These are phyloP conservation scores for Amaurobius ferox DNA, from an alignment of 2,888 invertebrate species.

Conservation along the genomic window DNA sequence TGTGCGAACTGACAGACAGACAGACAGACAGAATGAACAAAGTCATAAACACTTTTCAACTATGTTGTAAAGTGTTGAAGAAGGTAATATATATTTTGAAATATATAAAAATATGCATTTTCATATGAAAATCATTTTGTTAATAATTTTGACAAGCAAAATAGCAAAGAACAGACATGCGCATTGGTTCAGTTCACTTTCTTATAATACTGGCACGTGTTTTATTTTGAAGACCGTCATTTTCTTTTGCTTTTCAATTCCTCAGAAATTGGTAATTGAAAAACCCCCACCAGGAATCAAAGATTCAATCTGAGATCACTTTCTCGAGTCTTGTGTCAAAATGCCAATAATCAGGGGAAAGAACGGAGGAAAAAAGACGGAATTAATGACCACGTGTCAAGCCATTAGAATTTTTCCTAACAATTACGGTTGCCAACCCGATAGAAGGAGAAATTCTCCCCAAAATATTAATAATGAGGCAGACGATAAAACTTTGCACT, in stretches of 20 bases:
- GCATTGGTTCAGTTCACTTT: too few relatives aligned
- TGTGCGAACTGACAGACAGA: too few relatives aligned
- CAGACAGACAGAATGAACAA: too few relatives aligned
- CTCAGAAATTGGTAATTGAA: background rate
- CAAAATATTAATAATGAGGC: background rate
- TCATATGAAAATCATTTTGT: too few relatives aligned
- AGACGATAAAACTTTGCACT: background rate
- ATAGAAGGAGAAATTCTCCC: background rate
- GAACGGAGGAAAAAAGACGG: background rate
- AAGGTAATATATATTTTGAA: too few relatives aligned
- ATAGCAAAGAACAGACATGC: too few relatives aligned
- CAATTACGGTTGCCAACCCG: background rate
- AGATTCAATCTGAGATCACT: background rate
- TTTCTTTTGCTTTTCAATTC: background rate
- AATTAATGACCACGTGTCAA: conserved; percentile 9
- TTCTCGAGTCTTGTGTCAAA: background rate
- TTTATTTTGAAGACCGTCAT: background rate
- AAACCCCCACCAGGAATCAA: background rate
- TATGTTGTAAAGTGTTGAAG: too few relatives aligned
- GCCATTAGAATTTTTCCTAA: background rate
- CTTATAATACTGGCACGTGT: background rate
- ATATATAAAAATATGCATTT: too few relatives aligned
- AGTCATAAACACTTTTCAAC: too few relatives aligned
- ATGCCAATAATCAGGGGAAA: background rate
- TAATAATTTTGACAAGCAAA: too few relatives aligned